Base-by-base conservation (phyloP, 2,113 vertebrate genomes). In the Colistium nudipinnis region DNA sequence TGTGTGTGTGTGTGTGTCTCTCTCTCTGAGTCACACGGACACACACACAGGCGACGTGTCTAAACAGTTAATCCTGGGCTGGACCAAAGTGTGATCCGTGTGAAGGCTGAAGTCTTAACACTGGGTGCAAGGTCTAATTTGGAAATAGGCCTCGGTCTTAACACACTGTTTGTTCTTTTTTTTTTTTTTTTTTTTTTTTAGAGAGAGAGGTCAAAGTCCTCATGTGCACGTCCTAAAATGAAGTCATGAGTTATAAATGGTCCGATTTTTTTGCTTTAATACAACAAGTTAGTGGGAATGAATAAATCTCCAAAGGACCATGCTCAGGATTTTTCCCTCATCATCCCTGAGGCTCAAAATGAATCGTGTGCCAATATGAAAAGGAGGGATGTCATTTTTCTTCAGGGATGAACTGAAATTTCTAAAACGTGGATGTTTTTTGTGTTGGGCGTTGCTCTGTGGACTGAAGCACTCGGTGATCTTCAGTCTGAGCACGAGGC, bases 61-160 rank as follows among this genome's bases (percentile, higher is more conserved):
- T 35, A 68, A 77, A 63, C 27, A 27, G 51, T 73, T 63, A 47
- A 73, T 60, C 48, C 45, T 22, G 41, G 2, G 14, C 22, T 38
- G 68, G 60, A 47, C n/a, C n/a, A 14, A 27, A 53, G 65, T 54
- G 41, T 77, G 66, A 84, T 68, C 76, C 69, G 24, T 11, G 69
- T 14, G 77, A 54, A 80, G 45, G 20, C 75, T 6, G 3, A 70
- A 2, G 61, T 67, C 69, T 80, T 77, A 74, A 73, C 70, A 14
- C 64, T 8, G 56, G 59, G 61, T 73, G 43, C 44, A 13, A 4
- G 1, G 31, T 52, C 14, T 41, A 36, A 70, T 62, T 20, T 47
- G 10, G 59, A 56, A 63, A 28, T 62, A 25, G 6, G 39, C 9
- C 45, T 25, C 31, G 14, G 19, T 24, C 3, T 28, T 7, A 2